Evolutionary conservation across 2,113 vertebrate genomes (phyloP).

Genomic region (Hepsetus odoe): DNA sequence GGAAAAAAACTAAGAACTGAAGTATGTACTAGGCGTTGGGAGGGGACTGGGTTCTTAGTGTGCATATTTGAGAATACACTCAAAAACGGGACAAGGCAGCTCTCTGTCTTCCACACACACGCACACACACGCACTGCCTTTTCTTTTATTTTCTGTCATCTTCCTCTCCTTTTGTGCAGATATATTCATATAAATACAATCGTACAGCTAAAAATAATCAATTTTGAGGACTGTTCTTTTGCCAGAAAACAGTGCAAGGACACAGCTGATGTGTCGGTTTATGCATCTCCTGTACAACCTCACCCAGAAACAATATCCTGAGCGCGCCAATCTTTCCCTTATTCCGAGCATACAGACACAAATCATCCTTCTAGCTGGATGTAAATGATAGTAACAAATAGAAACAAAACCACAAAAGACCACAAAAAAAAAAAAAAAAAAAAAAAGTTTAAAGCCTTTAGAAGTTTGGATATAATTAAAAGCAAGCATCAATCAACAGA

Average conservation of each 20-base stretch:
- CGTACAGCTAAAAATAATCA: slow-evolving; percentile 27
- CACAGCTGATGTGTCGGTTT: slow-evolving; percentile 12
- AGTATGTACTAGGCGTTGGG: background rate
- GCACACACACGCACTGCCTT: too few relatives aligned
- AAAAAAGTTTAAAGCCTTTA: slow-evolving; percentile 39
- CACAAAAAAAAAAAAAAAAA: slow-evolving; percentile 25
- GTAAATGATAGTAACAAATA: background rate
- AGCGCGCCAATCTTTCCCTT: background rate
- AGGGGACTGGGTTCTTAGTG: background rate
- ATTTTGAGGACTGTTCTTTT: slow-evolving; percentile 14
- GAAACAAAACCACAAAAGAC: slow-evolving; percentile 25
- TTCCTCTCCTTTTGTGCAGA: slow-evolving; percentile 21
- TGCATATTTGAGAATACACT: background rate
- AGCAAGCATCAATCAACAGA: background rate
- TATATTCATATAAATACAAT: slow-evolving; percentile 49
- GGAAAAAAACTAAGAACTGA: background rate
- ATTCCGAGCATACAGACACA: background rate
- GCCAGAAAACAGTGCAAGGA: slow-evolving; percentile 42
- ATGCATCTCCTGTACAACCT: slow-evolving; percentile 6
- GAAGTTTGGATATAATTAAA: slow-evolving; percentile 5
- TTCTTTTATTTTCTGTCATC: background rate
- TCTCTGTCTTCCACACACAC: background rate
- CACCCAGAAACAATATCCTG: background rate
- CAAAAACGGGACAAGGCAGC: background rate
- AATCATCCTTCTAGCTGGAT: background rate